A percentile compares a stretch with the other conserved stretches of the same genome.
phyloP scores from a whole-genome alignment of 2,113 vertebrate genomes.

The Myanophis thanlyinensis region DNA sequence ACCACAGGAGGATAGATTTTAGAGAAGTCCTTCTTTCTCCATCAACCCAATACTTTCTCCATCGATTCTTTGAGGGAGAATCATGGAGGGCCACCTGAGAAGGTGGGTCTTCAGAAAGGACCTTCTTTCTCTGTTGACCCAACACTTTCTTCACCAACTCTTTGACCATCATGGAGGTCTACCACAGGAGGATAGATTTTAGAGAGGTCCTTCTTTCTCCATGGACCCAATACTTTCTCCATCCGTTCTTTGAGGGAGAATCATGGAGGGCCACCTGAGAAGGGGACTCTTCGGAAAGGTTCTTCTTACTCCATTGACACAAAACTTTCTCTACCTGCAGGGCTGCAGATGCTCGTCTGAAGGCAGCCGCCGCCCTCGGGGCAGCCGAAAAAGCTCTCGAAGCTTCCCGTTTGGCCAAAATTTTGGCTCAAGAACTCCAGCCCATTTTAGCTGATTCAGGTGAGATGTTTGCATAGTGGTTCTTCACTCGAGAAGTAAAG shows the following conservation, averaged over 20 bases:
- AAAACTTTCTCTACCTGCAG: constrained; percentile 22
- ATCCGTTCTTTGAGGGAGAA: background rate
- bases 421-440: constrained; percentile 66
- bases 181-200: too few species aligned
- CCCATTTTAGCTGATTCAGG: constrained; percentile 62
- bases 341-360: constrained; percentile 68
- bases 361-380: constrained; percentile 58
- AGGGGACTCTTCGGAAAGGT: background rate
- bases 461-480: constrained; percentile 15
- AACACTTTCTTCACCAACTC: background rate
- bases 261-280: background rate
- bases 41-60: background rate
- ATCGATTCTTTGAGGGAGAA: background rate
- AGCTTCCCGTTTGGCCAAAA: constrained; percentile 62
- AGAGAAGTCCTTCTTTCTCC: too few species aligned
- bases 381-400: constrained; percentile 65
- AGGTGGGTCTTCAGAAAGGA: background rate
- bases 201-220: too few species aligned
- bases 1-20: too few species aligned
- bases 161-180: background rate
- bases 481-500: background rate
- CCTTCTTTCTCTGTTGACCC: background rate
- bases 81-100: background rate
- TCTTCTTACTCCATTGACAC: background rate
- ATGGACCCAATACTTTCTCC: background rate